These are phyloP conservation scores for Apaloderma vittatum DNA, from an alignment of 2,113 vertebrate genomes.

Conservation along the genomic window DNA sequence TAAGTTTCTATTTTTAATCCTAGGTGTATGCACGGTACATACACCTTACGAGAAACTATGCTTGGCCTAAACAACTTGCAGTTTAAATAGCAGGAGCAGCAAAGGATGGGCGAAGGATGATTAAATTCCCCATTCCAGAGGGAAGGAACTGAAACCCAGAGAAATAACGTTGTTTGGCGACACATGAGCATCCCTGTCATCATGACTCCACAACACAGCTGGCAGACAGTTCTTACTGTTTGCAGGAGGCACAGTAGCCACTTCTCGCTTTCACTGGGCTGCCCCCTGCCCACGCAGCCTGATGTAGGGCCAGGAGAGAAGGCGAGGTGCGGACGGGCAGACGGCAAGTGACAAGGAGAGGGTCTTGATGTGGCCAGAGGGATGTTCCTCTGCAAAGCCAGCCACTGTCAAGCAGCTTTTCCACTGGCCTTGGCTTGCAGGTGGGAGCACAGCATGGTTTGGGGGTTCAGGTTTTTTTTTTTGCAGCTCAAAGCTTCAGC, in stretches of 20 bases:
- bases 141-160: not conserved
- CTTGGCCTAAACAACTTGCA: not conserved
- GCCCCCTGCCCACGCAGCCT: not conserved
- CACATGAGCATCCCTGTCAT: not conserved
- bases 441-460: not conserved
- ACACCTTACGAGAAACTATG: not conserved
- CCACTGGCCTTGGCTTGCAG: not conserved
- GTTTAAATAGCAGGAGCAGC: not conserved
- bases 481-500: conserved; percentile 33
- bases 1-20: not conserved
- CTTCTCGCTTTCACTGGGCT: not conserved
- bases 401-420: rapidly evolving
- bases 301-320: not conserved
- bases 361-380: not conserved
- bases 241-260: not conserved
- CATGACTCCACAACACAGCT: not conserved
- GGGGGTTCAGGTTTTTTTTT: not conserved
- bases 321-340: rapidly evolving
- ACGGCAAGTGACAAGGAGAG: not conserved
- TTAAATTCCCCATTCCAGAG: not conserved
- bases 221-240: not conserved
- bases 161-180: not conserved
- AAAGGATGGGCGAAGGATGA: not conserved
- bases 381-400: not conserved
- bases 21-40: not conserved